A percentile compares a stretch with the other conserved stretches of the same genome.
Conservation (phyloP, 1,140 invertebrate species). For the Cyclargus thomasi region DNA sequence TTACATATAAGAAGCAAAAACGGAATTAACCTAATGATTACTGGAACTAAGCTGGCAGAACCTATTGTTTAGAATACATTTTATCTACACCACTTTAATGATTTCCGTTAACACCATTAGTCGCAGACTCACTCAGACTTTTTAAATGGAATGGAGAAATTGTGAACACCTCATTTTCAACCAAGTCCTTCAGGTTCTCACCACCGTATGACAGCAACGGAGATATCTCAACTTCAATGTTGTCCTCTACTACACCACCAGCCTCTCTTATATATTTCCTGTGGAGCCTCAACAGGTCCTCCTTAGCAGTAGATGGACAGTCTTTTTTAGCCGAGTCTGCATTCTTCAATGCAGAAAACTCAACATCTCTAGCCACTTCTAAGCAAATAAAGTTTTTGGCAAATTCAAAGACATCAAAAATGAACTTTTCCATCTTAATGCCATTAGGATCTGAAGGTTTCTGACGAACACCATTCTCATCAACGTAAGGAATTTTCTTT, state of each 20-base stretch:
- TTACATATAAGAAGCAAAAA: too few species aligned
- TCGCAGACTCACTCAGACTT: slow-evolving; percentile 41
- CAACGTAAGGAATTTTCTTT: slow-evolving; percentile 96
- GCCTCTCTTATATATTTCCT: slow-evolving; percentile 88
- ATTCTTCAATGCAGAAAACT: slow-evolving; percentile 99
- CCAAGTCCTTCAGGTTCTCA: slow-evolving; percentile 84
- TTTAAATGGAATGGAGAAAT: slow-evolving; percentile 79
- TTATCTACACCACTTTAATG: slow-evolving; percentile 26
- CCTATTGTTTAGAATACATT: not conserved
- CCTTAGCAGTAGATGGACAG: slow-evolving; percentile 89
- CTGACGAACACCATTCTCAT: slow-evolving; percentile 81
- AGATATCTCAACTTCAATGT: slow-evolving; percentile 91
- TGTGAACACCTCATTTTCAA: slow-evolving; percentile 81
- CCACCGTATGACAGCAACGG: slow-evolving; percentile 94
- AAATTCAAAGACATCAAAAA: slow-evolving; percentile 98
- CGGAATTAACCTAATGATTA: not conserved
- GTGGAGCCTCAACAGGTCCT: slow-evolving; percentile 88
- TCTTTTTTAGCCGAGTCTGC: slow-evolving; percentile 90
- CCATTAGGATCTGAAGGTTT: slow-evolving; percentile 92
- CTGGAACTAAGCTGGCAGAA: not conserved
- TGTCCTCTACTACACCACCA: slow-evolving; percentile 84
- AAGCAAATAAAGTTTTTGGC: slow-evolving; percentile 93
- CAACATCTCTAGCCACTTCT: slow-evolving; percentile 93
- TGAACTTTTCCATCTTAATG: slow-evolving; percentile 99
- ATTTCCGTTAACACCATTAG: slow-evolving; percentile 56